Evolutionary conservation across 2,113 vertebrate species (phyloP).

Genomic region (Sceloporus tristichus): DNA sequence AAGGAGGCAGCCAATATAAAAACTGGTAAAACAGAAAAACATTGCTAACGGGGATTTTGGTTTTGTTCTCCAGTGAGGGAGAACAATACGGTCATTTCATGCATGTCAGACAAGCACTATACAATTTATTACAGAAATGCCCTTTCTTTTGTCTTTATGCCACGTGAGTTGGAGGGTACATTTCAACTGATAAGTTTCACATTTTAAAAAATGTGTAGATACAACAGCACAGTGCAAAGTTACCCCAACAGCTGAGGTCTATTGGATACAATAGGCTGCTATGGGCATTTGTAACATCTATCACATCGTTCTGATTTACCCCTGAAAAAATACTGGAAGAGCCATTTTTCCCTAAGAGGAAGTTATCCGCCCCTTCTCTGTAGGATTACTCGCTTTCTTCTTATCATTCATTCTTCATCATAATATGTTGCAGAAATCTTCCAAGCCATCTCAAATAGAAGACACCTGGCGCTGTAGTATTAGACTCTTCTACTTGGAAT

Average conservation of each 20-base stretch:
- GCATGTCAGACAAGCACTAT: slow-evolving; percentile 75
- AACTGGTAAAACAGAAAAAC: slow-evolving; percentile 82
- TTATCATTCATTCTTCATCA: slow-evolving; percentile 30
- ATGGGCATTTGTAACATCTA: slow-evolving; percentile 44
- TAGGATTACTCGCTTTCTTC: slow-evolving; percentile 51
- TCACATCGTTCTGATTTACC: slow-evolving; percentile 61
- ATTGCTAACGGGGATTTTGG: slow-evolving; percentile 75
- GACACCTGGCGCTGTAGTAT: slow-evolving; percentile 5
- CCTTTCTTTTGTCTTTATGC: slow-evolving; percentile 74
- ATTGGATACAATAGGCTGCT: slow-evolving; percentile 46
- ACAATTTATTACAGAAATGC: slow-evolving; percentile 77
- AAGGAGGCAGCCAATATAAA: slow-evolving; percentile 81
- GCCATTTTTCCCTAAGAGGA: slow-evolving; percentile 51
- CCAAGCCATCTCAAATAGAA: slow-evolving; percentile 23
- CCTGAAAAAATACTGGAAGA: slow-evolving; percentile 58
- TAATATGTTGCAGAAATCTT: slow-evolving; percentile 20
- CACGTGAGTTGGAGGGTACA: slow-evolving; percentile 75
- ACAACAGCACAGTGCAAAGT: slow-evolving; percentile 63
- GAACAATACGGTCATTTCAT: slow-evolving; percentile 79
- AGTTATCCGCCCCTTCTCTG: slow-evolving; percentile 45
- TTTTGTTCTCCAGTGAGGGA: slow-evolving; percentile 75
- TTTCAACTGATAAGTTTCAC: slow-evolving; percentile 79
- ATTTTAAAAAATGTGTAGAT: slow-evolving; percentile 74
- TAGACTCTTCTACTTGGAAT: background rate
- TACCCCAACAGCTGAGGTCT: slow-evolving; percentile 63